Percentiles rank a stretch among this genome's conserved stretches.
phyloP scores from a whole-genome alignment of 2,113 vertebrate species.

The Ochotona princeps region DNA sequence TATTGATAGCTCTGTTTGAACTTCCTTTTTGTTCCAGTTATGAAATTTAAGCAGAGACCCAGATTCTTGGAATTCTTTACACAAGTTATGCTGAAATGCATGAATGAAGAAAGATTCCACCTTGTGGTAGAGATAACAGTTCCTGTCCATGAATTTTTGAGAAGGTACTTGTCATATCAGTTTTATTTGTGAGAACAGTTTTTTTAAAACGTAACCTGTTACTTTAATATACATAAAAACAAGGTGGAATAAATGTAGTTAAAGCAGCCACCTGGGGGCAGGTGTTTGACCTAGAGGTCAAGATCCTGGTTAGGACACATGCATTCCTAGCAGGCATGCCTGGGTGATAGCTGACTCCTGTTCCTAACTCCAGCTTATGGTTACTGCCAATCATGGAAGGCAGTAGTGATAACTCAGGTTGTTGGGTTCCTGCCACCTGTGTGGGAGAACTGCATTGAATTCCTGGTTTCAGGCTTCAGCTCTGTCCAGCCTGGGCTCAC shows the following conservation, averaged over 20 bases:
- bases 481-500: too few species aligned
- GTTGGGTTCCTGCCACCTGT: too few species aligned
- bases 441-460: too few species aligned
- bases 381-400: too few species aligned
- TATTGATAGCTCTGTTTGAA: slow-evolving; percentile 42
- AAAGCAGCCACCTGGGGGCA: background rate
- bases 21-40: slow-evolving; percentile 86
- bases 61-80: slow-evolving; percentile 93
- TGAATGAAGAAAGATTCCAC: slow-evolving; percentile 89
- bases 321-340: too few species aligned
- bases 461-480: too few species aligned
- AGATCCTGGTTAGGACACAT: too few species aligned
- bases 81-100: slow-evolving; percentile 89
- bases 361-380: too few species aligned
- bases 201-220: slow-evolving; percentile 15
- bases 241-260: background rate
- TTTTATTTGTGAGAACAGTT: background rate
- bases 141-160: slow-evolving; percentile 84
- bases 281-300: too few species aligned
- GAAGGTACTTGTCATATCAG: slow-evolving; percentile 84
- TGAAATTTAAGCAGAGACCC: slow-evolving; percentile 89
- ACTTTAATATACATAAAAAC: background rate
- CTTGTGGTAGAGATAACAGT: slow-evolving; percentile 87
- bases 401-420: too few species aligned
- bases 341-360: too few species aligned